phyloP scores from a whole-genome alignment of 2,888 invertebrate genomes.

The Metalampra italica region DNA sequence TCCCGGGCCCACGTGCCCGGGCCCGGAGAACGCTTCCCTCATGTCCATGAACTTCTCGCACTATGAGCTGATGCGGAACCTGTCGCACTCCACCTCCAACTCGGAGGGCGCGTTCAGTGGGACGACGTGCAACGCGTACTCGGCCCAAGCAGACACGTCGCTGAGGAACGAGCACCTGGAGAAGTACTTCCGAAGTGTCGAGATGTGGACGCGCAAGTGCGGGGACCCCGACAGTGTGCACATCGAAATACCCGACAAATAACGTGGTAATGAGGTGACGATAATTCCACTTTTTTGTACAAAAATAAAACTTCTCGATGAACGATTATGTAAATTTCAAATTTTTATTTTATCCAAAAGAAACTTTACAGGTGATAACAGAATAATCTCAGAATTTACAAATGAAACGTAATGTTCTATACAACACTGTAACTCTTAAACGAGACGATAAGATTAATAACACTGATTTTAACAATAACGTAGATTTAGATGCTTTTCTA shows the following conservation, averaged over 20 bases:
- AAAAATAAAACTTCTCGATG: slow-evolving; percentile 57
- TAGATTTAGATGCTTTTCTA: slow-evolving; percentile 66
- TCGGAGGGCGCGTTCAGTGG: slow-evolving; percentile 59
- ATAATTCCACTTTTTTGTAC: background rate
- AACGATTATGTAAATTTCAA: slow-evolving; percentile 77
- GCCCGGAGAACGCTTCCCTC: slow-evolving; percentile 44
- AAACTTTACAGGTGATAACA: slow-evolving; percentile 74
- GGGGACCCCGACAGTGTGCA: slow-evolving; percentile 29
- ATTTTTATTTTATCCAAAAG: slow-evolving; percentile 72
- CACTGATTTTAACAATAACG: slow-evolving; percentile 76
- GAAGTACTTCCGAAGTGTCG: slow-evolving; percentile 60
- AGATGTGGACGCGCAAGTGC: slow-evolving; percentile 49
- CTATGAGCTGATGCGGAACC: slow-evolving; percentile 61
- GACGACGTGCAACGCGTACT: slow-evolving; percentile 37
- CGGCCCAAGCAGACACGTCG: slow-evolving; percentile 35
- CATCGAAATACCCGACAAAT: slow-evolving; percentile 28
- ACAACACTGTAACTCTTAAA: slow-evolving; percentile 77
- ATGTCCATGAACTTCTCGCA: slow-evolving; percentile 69
- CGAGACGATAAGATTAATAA: slow-evolving; percentile 75
- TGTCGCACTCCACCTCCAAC: slow-evolving; percentile 56
- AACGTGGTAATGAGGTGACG: no score
- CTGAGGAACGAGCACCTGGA: slow-evolving; percentile 60
- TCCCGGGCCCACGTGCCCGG: slow-evolving; percentile 24
- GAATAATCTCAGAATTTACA: slow-evolving; percentile 74
- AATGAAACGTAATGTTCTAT: slow-evolving; percentile 74